Base-by-base conservation (phyloP, 2,113 vertebrate genomes). In the Pelvicachromis taeniatus region DNA sequence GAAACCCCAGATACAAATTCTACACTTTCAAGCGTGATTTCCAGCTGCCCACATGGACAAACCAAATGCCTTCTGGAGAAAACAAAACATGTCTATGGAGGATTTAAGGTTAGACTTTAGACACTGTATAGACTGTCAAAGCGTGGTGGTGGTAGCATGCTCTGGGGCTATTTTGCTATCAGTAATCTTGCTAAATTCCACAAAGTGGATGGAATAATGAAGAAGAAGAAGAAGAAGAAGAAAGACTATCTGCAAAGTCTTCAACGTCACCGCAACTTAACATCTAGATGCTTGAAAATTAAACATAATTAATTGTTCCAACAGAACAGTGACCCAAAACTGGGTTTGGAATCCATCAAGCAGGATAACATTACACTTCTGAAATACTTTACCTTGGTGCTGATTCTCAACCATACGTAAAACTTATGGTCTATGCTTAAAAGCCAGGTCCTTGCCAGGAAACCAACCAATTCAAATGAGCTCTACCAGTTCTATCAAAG, bases 381-480 rank as follows among this genome's bases (percentile, higher is more conserved):
- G 33, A 17, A 65, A 65, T 38, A 6, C 59, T 3, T 4, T 12
- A 5, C 61, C 61, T 14, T 1, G 40, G 19, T 21, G 31, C 19
- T n/a, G 59, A 65, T 13, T 61, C 61, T 40, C 35, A 65, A 21
- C 35, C 35, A 2, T 23, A 40, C 2, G 1, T 21, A 40, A 21
- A 65, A 21, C 21, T 0, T 65, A 13, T 65, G 33, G 0, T 13
- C 61, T 40, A 4, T 21, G 19, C 61, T 40, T 68, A 68, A 68
- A 65, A 42, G 35, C 0, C 1, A 19, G 0, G 19, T 1, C 0
- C 21, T 40, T 65, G 6, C n/a, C 35, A 65, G 1, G n/a, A 68
- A 23, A 68, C 2, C 12, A 68, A 68, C 63, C n/a, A 68, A 7
- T 40, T 68, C 40, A 12, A 40, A 68, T 40, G 3, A 40, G 42